phyloP scores from a whole-genome alignment of 2,888 invertebrate genomes.

The Hipparchia semele region DNA sequence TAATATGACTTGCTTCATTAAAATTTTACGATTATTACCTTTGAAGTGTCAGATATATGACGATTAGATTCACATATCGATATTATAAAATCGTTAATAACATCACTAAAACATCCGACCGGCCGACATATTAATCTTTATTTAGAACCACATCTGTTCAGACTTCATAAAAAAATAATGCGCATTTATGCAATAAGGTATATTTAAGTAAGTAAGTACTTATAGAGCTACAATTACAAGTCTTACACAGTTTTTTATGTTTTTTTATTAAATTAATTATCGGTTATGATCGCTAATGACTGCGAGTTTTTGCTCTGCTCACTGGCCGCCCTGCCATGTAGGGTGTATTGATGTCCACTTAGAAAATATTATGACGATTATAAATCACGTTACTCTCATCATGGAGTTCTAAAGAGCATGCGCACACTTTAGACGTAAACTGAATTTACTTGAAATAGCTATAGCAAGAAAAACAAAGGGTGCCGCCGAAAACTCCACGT shows the following conservation, averaged over 20 bases:
- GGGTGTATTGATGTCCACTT: constrained; percentile 38
- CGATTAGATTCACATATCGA: not conserved
- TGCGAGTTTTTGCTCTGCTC: constrained; percentile 32
- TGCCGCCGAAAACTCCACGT: no score
- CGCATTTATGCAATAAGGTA: not conserved
- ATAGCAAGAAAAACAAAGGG: no score
- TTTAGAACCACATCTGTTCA: constrained; percentile 5
- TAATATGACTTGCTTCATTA: not conserved
- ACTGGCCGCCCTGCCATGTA: constrained; percentile 31
- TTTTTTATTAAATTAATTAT: constrained; percentile 35
- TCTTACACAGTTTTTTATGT: constrained; percentile 24
- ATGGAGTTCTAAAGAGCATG: constrained; percentile 26
- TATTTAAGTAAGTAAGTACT: constrained; percentile 11
- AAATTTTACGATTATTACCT: constrained; percentile 17
- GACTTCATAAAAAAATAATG: constrained; percentile 11
- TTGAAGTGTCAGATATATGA: not conserved
- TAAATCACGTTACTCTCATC: constrained; percentile 41
- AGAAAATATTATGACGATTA: constrained; percentile 38
- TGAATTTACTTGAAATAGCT: not conserved
- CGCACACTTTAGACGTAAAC: constrained; percentile 14
- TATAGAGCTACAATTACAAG: constrained; percentile 22
- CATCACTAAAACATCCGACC: not conserved
- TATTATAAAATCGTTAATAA: not conserved
- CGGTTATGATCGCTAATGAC: constrained; percentile 35
- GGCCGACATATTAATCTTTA: not conserved